phyloP scores from a whole-genome alignment of 2,797 vertebrate genomes.

The Carapus acus region DNA sequence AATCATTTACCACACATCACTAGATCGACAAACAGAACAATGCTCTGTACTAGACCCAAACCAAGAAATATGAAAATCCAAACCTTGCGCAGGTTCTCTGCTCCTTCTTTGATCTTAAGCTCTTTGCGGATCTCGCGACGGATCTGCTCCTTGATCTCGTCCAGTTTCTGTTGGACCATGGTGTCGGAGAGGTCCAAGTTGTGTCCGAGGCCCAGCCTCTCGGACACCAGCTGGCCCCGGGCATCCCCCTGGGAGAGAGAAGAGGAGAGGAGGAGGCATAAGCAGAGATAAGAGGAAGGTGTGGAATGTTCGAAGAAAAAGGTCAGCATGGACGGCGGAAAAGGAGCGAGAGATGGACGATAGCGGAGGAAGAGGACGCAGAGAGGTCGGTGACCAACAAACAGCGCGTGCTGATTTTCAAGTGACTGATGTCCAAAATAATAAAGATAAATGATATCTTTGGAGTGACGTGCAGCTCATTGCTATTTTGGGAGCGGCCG shows the following conservation, averaged over 20 bases:
- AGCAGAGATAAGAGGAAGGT: conserved; percentile 13
- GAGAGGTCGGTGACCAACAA: conserved; percentile 24
- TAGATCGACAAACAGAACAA: too few species aligned
- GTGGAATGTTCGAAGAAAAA: conserved; percentile 25
- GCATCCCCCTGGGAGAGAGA: conserved; percentile 69
- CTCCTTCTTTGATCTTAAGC: conserved; percentile 99
- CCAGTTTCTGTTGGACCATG: conserved; percentile 95
- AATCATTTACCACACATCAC: too few species aligned
- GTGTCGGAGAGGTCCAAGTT: conserved; percentile 93
- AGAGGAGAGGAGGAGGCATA: conserved; percentile 1
- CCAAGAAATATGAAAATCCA: too few species aligned
- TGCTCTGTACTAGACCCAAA: too few species aligned
- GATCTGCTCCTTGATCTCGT: conserved; percentile 97
- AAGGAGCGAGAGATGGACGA: conserved; percentile 19
- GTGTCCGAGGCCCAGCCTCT: conserved; percentile 83
- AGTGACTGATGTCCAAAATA: too few species aligned
- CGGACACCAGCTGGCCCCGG: conserved; percentile 82
- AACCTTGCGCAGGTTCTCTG: conserved; percentile 93
- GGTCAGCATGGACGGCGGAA: conserved; percentile 22
- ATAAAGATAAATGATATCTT: too few species aligned
- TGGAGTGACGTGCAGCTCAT: too few species aligned
- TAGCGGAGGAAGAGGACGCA: conserved; percentile 15
- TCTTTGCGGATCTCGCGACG: conserved; percentile 98
- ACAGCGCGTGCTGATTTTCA: too few species aligned
- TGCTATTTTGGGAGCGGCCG: too few species aligned